phyloP scores from a whole-genome alignment of 2,113 vertebrate genomes.

The Mormyrus iriodes region DNA sequence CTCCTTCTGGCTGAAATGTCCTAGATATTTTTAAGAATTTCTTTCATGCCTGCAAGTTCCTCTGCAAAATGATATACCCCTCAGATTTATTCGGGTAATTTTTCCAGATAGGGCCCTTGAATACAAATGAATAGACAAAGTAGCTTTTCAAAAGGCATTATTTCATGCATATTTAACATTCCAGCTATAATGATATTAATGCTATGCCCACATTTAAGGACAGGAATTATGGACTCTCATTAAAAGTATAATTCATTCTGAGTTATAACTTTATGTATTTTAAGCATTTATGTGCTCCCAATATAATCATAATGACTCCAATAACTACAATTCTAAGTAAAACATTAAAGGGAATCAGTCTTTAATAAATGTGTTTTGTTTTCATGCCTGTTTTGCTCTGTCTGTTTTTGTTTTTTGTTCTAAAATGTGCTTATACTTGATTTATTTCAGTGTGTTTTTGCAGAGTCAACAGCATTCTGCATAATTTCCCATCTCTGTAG shows the following conservation, averaged over 20 bases:
- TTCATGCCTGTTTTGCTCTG: background rate
- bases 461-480: background rate
- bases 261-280: conserved; percentile 13
- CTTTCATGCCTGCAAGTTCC: conserved; percentile 29
- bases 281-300: background rate
- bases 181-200: conserved; percentile 36
- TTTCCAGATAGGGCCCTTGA: conserved; percentile 26
- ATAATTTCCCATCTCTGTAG: background rate
- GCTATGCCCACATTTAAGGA: conserved; percentile 33
- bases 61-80: conserved; percentile 27
- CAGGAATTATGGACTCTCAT: conserved; percentile 19
- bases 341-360: background rate
- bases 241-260: conserved; percentile 20
- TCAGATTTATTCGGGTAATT: conserved; percentile 36
- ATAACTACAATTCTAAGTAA: background rate
- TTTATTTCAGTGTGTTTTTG: background rate
- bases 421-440: background rate
- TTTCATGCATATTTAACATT: conserved; percentile 39
- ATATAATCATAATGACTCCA: background rate
- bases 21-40: conserved; percentile 31
- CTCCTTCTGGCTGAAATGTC: conserved; percentile 18
- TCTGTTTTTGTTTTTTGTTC: background rate
- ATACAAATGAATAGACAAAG: conserved; percentile 34
- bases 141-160: conserved; percentile 27
- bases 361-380: background rate